Evolutionary conservation across 2,113 vertebrate genomes (phyloP), one percentile per base, ranked within the genome.

Genomic region (Lucifuga dentata): DNA sequence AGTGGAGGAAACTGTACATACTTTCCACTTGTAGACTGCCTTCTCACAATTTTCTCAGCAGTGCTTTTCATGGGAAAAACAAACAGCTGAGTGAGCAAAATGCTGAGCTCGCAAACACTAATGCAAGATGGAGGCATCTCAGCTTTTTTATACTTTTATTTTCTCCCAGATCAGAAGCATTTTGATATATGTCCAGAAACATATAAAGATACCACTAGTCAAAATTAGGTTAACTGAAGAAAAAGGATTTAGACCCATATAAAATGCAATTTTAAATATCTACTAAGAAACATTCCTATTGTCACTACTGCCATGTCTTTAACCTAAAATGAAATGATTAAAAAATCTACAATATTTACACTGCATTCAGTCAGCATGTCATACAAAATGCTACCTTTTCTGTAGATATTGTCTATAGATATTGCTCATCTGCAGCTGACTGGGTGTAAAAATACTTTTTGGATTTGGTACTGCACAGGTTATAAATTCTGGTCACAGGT

Each of bases 311-410:
- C 56, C 15, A 40, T n/a, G 15, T 40, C 19, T 67, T 53, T 64
- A 15, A 74, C 66, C 63, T 7, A 74, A 80, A 59, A 52, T 15
- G 53, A 74, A 45, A 64, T 43, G 23, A 51, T 70, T 38, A 4
- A 51, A 65, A 49, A 49, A 50, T 56, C 32, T 63, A 60, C 36
- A 50, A 65, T 86, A 89, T 91, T 68, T 90, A 91, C 85, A 89
- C 17, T 32, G 29, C 59, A 65, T 75, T 85, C 52, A 79, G 75
- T 86, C 67, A 78, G 78, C 73, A 82, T 41, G 68, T 73, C 74
- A 78, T 73, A 11, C 49, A 26, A 53, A 76, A 45, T 12, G 43
- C 58, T 50, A 55, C 11, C 40, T 76, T 59, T 7, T 67, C 68
- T 70, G 80, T 11, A 68, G n/a, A 39, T 12, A 46, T 33, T 20